Conservation (phyloP, 2,888 invertebrate genomes). For the Temnothorax rugatulus region DNA sequence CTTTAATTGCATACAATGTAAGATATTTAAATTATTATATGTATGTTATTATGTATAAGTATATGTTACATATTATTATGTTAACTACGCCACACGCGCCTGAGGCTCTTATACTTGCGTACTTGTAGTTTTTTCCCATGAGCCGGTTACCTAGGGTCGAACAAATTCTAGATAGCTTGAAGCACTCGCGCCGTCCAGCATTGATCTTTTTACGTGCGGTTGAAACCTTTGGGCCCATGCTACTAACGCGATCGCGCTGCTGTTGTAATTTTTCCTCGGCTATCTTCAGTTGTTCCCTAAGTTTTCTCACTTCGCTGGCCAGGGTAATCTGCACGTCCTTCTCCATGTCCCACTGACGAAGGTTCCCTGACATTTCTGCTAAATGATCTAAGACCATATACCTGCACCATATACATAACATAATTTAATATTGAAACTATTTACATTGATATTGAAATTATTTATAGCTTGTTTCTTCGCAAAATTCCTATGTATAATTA, state of each 20-base stretch:
- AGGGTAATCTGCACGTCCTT: constrained; percentile 79
- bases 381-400: constrained; percentile 83
- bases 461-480: not conserved
- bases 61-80: too few species aligned
- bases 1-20: constrained; percentile 27
- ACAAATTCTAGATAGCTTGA: constrained; percentile 81
- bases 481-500: constrained; percentile 61
- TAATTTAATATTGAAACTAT: constrained; percentile 27
- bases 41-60: too few species aligned
- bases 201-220: constrained; percentile 80
- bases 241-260: constrained; percentile 79
- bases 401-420: constrained; percentile 70
- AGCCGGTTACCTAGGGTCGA: constrained; percentile 80
- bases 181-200: constrained; percentile 81
- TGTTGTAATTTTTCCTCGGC: constrained; percentile 80
- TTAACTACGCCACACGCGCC: not conserved
- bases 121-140: constrained; percentile 83
- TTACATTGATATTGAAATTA: too few species aligned
- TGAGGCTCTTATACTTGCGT: constrained; percentile 62
- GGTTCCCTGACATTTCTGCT: constrained; percentile 81
- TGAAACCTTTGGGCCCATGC: constrained; percentile 79
- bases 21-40: not conserved
- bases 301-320: constrained; percentile 79
- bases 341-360: constrained; percentile 83
- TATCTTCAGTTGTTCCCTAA: constrained; percentile 78